Evolutionary conservation across 2,113 vertebrate genomes (phyloP), one percentile per base, ranked within the genome.

Genomic region (Rhinolophus ferrumequinum): DNA sequence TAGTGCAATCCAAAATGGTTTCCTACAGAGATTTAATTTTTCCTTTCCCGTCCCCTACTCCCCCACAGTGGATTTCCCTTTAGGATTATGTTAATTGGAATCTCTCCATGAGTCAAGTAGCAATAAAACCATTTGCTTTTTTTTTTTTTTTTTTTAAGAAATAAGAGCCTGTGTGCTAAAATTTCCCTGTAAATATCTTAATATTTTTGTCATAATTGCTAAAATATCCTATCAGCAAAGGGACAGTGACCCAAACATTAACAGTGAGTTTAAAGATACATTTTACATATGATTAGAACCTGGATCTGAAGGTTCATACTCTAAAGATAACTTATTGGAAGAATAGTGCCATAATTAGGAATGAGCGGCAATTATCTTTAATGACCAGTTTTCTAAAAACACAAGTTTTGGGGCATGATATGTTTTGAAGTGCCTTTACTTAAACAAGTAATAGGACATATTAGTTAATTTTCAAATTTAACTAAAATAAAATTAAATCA

Each of bases 131-230:
- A 81, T 76, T 56, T n/a, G 6, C 0, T 15, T 70, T 58, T 84
- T 77, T 30, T 82, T 19, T 88, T 54, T 84, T 54, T 6, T 80
- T 77, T 28, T 77, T 35, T 82, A 5, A 90, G 79, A 13, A 97
- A 83, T 44, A 47, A 67, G 3, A 97, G 60, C 18, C 10, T 90
- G 15, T 95, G 64, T 44, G 26, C 6, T 77, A 1, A 1, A 26
- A 64, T 44, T 93, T 95, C 76, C 30, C 58, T 80, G 72, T 19
- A 96, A 96, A n/a, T 85, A 82, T 35, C 28, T 83, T 50, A 92
- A 60, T 50, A 93, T 86, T 93, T 92, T 95, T 24, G 76, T 47
- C 94, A 94, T 64, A 90, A 44, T 75, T 50, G 14, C 2, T 96
- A 54, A 93, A 91, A 69, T 66, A 35, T 30, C 62, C 47, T 93